Conservation (phyloP, 2,113 vertebrate species). For the Cheirogaleus medius region DNA sequence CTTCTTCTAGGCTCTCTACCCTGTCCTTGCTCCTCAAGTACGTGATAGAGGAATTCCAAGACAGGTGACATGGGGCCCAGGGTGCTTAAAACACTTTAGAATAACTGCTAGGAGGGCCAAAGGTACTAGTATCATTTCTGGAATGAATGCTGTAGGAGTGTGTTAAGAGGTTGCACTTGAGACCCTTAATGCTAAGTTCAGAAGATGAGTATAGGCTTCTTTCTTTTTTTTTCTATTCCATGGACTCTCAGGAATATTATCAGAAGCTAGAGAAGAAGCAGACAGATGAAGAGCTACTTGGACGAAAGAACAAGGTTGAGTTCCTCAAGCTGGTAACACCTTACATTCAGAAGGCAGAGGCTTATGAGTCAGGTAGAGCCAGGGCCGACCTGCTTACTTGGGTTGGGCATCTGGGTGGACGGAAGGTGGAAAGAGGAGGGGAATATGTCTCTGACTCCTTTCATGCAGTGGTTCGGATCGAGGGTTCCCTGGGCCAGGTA, state of each 20-base stretch:
- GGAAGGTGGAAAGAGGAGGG: fast-evolving
- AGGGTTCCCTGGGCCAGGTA: constrained; percentile 95
- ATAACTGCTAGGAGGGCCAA: neutral
- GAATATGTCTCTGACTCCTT: fast-evolving
- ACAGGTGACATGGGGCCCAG: neutral
- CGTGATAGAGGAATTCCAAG: neutral
- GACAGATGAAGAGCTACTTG: constrained; percentile 89
- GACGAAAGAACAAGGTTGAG: constrained; percentile 87
- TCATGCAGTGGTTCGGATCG: constrained; percentile 92
- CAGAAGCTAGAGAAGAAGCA: constrained; percentile 91
- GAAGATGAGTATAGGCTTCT: neutral
- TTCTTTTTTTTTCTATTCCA: neutral
- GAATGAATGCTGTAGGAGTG: neutral
- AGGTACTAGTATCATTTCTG: neutral
- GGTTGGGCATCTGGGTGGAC: fast-evolving
- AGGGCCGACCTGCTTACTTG: neutral
- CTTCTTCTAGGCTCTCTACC: neutral
- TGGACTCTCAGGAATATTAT: constrained; percentile 90
- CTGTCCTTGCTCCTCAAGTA: neutral
- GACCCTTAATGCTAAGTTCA: constrained; percentile 7
- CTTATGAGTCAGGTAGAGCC: constrained; percentile 90
- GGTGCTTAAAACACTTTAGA: neutral
- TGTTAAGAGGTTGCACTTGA: neutral
- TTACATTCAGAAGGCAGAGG: constrained; percentile 92
- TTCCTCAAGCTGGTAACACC: constrained; percentile 93